These are phyloP conservation scores for Lamprotornis superbus DNA, from an alignment of 2,113 vertebrate genomes.

Conservation along the genomic window DNA sequence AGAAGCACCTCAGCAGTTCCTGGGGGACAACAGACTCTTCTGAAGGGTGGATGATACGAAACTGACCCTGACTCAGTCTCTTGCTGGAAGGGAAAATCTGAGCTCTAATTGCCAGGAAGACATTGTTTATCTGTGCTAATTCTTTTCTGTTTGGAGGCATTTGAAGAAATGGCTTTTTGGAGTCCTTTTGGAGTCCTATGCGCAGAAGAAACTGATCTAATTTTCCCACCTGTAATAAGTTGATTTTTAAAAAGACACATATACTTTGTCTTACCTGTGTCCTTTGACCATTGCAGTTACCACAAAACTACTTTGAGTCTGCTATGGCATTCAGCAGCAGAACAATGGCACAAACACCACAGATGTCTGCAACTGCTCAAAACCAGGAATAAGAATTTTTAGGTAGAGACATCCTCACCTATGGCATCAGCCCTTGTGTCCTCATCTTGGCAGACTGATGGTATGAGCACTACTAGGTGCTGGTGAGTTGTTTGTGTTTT, in stretches of 20 bases:
- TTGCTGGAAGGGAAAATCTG: not conserved
- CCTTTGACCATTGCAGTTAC: not conserved
- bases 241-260: not conserved
- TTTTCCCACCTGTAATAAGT: not conserved
- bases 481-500: not conserved
- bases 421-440: not conserved
- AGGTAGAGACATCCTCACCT: not conserved
- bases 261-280: not conserved
- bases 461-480: not conserved
- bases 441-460: not conserved
- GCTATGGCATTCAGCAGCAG: not conserved
- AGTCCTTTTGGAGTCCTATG: not conserved
- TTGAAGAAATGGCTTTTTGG: not conserved
- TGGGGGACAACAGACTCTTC: accelerated
- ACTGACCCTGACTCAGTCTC: not conserved
- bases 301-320: not conserved
- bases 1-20: not conserved
- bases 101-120: not conserved
- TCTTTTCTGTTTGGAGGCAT: not conserved
- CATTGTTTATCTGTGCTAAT: not conserved
- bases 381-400: not conserved
- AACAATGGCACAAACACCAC: not conserved
- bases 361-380: not conserved
- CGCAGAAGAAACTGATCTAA: not conserved
- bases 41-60: not conserved